phyloP scores from a whole-genome alignment of 1,140 invertebrate genomes.

The Piezodorus guildinii region DNA sequence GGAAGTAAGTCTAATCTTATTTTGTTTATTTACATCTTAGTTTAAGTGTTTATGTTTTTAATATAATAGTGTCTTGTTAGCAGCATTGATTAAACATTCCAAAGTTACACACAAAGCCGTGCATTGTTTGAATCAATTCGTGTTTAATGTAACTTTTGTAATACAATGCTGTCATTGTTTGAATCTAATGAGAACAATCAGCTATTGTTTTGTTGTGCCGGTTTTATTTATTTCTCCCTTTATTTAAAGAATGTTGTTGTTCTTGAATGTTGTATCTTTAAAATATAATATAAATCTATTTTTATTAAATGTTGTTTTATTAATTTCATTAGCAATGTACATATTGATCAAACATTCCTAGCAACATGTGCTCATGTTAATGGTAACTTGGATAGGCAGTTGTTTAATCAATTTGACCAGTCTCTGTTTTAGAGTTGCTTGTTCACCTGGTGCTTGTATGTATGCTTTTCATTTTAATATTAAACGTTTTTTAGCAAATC shows the following conservation, averaged over 20 bases:
- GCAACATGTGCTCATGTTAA: slow-evolving; percentile 2
- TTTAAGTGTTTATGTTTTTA: not conserved
- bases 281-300: not conserved
- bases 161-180: not conserved
- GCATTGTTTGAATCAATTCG: not conserved
- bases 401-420: not conserved
- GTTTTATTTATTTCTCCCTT: not conserved
- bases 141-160: not conserved
- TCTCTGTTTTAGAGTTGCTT: not conserved
- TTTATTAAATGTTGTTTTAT: not conserved
- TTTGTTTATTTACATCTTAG: not conserved
- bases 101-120: not conserved
- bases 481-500: not conserved
- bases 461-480: not conserved
- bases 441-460: not conserved
- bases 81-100: not conserved
- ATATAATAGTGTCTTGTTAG: not conserved
- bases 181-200: not conserved
- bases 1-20: not conserved
- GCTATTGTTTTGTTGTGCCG: not conserved
- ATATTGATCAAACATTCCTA: slow-evolving; percentile 6
- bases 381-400: not conserved
- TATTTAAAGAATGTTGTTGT: not conserved
- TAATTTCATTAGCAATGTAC: not conserved
- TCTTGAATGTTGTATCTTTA: not conserved